Evolutionary conservation across 2,797 vertebrate species (phyloP), one percentile per base, ranked within the genome.

Genomic region (Neopelma chrysocephalum): DNA sequence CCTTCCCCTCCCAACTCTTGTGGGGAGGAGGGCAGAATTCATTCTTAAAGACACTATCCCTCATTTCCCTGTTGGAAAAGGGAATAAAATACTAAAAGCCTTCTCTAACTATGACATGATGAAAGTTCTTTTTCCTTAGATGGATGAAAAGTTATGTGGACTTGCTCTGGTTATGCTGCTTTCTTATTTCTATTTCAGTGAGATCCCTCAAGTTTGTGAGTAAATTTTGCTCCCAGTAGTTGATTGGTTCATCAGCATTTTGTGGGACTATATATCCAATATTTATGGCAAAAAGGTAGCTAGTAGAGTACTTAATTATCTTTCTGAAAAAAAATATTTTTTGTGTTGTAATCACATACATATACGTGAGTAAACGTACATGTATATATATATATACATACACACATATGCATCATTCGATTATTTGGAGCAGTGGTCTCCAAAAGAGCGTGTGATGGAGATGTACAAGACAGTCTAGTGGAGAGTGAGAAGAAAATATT

Each of bases 321-420:
- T 47, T 64, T 34, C 26, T n/a, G 9, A 23, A 17, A 69, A 75
- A 82, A 22, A 12, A 4, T 9, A 4, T 7, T 7, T n/a, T 15
- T n/a, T 68, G 4, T 18, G 4, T 53, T 66, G 9, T 27, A 61
- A 31, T 3, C 17, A 36, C 4, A 14, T 38, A 34, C 20, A 11
- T 19, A 9, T 22, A 7, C 25, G 8, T 13, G 13, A 12, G 5
- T 42, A 14, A 40, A 16, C 29, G 3, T 21, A 11, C 3, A 1
- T 32, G 3, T 57, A 25, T 5, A 20, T 12, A 15, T 12, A 50
- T 50, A 50, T 25, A 27, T 23, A 48, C 15, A 16, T 32, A 22
- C 26, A 25, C 12, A 47, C 15, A 17, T 10, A 15, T 29, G 4
- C 23, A 17, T 70, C 3, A 38, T 10, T 42, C 21, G n/a, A 10